These are phyloP conservation scores for Platysternon megacephalum DNA, from an alignment of 2,113 vertebrate species.

Conservation along the genomic window DNA sequence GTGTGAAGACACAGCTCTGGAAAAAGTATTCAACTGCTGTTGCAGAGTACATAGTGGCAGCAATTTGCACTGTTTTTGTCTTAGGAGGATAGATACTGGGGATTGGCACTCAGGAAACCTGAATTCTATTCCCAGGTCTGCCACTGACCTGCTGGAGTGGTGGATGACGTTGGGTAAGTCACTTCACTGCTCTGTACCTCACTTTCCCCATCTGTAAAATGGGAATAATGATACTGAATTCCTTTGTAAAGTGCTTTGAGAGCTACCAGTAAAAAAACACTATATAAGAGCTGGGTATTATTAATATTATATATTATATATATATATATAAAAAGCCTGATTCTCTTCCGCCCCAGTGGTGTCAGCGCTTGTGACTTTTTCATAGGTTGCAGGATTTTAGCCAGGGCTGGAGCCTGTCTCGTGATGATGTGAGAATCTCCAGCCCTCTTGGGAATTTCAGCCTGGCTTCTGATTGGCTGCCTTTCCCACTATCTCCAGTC, in stretches of 20 bases:
- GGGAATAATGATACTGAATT: not conserved
- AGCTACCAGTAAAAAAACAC: not conserved
- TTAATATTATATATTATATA: too few species aligned
- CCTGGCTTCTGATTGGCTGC: too few species aligned
- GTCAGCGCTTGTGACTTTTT: too few species aligned
- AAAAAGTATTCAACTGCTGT: not conserved
- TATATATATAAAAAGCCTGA: not conserved
- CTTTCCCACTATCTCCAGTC: too few species aligned
- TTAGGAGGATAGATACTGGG: not conserved
- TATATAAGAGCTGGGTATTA: not conserved
- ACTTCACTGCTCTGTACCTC: not conserved
- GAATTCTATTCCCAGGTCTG: not conserved
- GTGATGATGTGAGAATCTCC: too few species aligned
- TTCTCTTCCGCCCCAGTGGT: too few species aligned
- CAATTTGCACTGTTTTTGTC: not conserved
- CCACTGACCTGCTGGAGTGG: not conserved
- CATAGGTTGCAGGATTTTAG: too few species aligned
- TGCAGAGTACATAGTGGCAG: not conserved
- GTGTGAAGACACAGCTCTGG: not conserved
- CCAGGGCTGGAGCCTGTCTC: too few species aligned
- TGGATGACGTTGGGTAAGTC: not conserved
- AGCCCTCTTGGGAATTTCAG: too few species aligned
- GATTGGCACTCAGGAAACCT: too few species aligned
- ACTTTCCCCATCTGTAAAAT: not conserved
- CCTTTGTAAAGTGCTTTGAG: not conserved